Base-by-base conservation (phyloP, 2,797 vertebrate genomes). In the Cygnus olor region DNA sequence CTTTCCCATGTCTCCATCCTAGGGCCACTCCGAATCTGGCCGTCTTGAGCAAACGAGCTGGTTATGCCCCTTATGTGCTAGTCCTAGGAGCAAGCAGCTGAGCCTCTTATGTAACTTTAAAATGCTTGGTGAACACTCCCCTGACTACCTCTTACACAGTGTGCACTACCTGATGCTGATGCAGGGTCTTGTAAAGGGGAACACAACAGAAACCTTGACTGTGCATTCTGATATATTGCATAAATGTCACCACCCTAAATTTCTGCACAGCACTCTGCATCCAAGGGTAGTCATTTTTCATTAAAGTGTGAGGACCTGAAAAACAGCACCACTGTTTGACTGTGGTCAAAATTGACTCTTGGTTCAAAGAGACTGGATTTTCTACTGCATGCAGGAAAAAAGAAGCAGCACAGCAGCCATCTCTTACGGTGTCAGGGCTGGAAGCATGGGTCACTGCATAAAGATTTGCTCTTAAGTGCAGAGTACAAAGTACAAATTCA, bases 361-460 rank as follows among this genome's bases (percentile, higher is more conserved):
- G 14, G 6, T 84, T 94, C 56, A 82, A 72, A 94, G 24, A 80
- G 47, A 81, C 32, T 53, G 40, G 24, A 80, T 94, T 91, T 92
- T 54, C 63, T 76, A 49, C 44, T 44, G 45, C 25, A 38, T 13
- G 8, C 13, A 49, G 45, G 36, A 47, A 84, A 61, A 64, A 87
- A 86, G 85, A 86, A 69, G 28, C 28, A 81, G 54, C 47, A 73
- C n/a, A 66, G 70, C 56, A 94, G 58, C n/a, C 45, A 76, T 16
- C 44, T 49, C 32, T 65, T 38, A 27, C 8, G 32, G n/a, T 51
- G 56, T 40, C 2, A 42, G 47, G 70, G 30, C 40, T 85, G 51
- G 34, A 87, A 85, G 44, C 18, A 78, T 8, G 16, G 72, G 68
- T 72, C 42, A 5, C 2, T 85, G 56, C 51, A 66, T 45, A 79